Evolutionary conservation across 2,888 invertebrate genomes (phyloP).

Genomic region (Catocala sponsa): DNA sequence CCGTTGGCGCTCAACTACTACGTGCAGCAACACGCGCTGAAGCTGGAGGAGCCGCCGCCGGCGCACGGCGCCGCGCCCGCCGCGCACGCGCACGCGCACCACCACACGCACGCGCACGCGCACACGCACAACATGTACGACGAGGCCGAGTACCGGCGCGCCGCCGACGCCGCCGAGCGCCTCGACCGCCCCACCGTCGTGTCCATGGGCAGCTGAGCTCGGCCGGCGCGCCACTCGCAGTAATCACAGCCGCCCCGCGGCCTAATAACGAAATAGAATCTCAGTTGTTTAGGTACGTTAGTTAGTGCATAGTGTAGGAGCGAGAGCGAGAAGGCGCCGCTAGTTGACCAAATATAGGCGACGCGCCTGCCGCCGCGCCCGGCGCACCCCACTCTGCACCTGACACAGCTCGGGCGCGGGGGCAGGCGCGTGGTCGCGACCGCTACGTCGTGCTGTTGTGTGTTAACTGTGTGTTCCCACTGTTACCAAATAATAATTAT

Average conservation of each 20-base stretch:
- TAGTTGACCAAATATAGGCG: constrained; percentile 68
- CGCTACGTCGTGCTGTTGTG: constrained; percentile 19
- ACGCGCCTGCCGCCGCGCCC: constrained; percentile 16
- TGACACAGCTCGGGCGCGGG: not conserved
- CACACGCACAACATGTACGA: constrained; percentile 50
- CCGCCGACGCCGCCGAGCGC: constrained; percentile 65
- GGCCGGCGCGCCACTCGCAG: constrained; percentile 34
- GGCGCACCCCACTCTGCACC: no score
- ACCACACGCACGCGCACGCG: constrained; percentile 49
- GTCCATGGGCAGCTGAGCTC: constrained; percentile 82
- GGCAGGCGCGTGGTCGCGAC: not conserved
- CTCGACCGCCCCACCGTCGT: constrained; percentile 86
- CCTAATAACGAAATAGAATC: constrained; percentile 65
- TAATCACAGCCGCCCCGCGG: constrained; percentile 15
- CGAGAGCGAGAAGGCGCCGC: constrained; percentile 59
- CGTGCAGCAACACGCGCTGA: constrained; percentile 70
- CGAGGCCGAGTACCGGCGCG: constrained; percentile 68
- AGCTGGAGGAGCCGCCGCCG: constrained; percentile 77
- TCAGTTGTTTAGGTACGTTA: constrained; percentile 68
- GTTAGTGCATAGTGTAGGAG: constrained; percentile 46
- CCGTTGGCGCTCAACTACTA: constrained; percentile 73
- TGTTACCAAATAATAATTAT: constrained; percentile 68
- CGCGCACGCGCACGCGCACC: constrained; percentile 51
- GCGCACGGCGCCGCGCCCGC: constrained; percentile 49
- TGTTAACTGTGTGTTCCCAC: constrained; percentile 45